Evolutionary conservation across 1,140 invertebrate species (phyloP).

Genomic region (Drosophila eugracilis): DNA sequence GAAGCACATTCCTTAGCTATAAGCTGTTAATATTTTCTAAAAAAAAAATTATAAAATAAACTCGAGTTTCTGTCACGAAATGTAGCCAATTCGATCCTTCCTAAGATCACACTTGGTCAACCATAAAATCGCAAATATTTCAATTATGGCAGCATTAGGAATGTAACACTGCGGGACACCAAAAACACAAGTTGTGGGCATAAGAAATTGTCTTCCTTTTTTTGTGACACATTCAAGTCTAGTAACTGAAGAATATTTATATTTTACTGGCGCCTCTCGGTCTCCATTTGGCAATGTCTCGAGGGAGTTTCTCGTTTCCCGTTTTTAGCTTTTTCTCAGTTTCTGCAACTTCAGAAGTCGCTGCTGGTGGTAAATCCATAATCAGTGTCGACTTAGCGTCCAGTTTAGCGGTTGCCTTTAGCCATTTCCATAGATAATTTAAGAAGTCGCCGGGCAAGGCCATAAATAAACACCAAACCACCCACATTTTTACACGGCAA

Average conservation of each 20-base stretch:
- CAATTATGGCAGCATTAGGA: not conserved
- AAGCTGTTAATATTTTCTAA: no score
- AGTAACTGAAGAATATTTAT: conserved; percentile 7
- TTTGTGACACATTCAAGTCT: conserved; percentile 30
- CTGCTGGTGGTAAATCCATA: conserved; percentile 31
- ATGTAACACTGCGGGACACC: not conserved
- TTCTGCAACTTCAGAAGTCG: conserved; percentile 11
- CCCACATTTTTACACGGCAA: conserved; percentile 62
- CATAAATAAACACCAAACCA: conserved; percentile 68
- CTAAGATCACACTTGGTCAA: not conserved
- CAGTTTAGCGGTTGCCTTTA: conserved; percentile 33
- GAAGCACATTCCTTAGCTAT: no score
- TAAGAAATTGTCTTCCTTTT: conserved; percentile 17
- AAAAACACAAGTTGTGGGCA: conserved; percentile 13
- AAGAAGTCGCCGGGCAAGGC: conserved; percentile 30
- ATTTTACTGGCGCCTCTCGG: conserved; percentile 23
- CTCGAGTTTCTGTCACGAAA: no score
- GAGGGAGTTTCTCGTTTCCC: not conserved
- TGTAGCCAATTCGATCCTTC: no score
- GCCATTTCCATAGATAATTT: conserved; percentile 52
- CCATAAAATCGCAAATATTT: not conserved
- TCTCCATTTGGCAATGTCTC: conserved; percentile 33
- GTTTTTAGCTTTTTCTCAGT: not conserved
- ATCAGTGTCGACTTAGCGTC: conserved; percentile 53
- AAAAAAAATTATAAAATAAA: not conserved